Conservation (phyloP, 2,888 invertebrate genomes). For the Clivina fossor region DNA sequence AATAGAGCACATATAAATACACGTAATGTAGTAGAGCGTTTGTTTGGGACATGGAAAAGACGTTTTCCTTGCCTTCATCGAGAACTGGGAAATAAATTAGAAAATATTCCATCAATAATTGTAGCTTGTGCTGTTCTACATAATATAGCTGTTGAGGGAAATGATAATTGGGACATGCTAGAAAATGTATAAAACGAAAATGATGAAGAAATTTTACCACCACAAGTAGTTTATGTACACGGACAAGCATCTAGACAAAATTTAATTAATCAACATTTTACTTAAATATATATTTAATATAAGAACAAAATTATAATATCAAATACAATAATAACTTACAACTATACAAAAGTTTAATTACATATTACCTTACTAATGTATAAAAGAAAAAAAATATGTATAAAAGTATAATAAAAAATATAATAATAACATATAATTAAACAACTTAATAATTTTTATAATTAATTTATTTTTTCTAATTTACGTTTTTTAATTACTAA, state of each 20-base stretch:
- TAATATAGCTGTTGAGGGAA: not conserved
- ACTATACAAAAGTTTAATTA: too few species aligned
- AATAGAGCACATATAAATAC: not conserved
- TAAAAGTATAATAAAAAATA: too few species aligned
- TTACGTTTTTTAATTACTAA: too few species aligned
- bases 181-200: not conserved
- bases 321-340: too few species aligned
- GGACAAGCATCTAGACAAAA: constrained; percentile 7
- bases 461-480: too few species aligned
- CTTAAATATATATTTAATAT: not conserved
- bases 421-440: too few species aligned
- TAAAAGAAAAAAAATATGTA: too few species aligned
- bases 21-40: constrained; percentile 3
- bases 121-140: not conserved
- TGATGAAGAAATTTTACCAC: not conserved
- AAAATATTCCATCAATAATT: constrained; percentile 5
- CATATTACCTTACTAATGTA: not conserved
- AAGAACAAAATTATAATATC: not conserved
- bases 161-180: not conserved
- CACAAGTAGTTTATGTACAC: not conserved
- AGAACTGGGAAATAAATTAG: constrained; percentile 11
- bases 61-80: constrained; percentile 5
- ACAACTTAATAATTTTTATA: too few species aligned
- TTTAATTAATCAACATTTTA: constrained; percentile 1
- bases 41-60: constrained; percentile 6